Conservation (phyloP, 2,797 vertebrate species). For the Carduelis carduelis region DNA sequence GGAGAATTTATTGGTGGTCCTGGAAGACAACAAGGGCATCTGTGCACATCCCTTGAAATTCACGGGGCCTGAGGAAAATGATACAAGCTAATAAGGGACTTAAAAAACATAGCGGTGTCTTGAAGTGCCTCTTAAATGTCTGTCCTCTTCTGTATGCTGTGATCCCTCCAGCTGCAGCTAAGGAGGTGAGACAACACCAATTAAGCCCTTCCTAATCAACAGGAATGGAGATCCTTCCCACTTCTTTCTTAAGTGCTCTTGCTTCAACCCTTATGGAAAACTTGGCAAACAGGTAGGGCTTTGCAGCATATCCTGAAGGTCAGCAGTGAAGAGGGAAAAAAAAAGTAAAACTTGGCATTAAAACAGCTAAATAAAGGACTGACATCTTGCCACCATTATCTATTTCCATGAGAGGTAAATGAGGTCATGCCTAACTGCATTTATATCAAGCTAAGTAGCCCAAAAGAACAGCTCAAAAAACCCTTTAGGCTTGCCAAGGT, state of each 20-base stretch:
- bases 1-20: neutral
- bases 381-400: conserved; percentile 27
- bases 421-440: conserved; percentile 29
- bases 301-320: conserved; percentile 32
- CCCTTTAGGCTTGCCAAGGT: conserved; percentile 43
- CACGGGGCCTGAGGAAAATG: neutral
- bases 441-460: conserved; percentile 45
- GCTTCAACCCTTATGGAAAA: neutral
- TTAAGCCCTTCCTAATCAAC: neutral
- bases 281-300: neutral
- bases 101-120: neutral
- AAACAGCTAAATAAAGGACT: neutral
- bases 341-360: neutral
- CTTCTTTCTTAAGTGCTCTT: neutral
- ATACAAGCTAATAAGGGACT: neutral
- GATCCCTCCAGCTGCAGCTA: neutral
- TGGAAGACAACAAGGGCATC: neutral
- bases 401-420: conserved; percentile 46
- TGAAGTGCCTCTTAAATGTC: neutral
- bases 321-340: neutral
- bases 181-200: neutral
- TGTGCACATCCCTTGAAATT: neutral
- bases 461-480: conserved; percentile 35
- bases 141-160: neutral
- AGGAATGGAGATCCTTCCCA: neutral